Percentiles rank a stretch among this genome's conserved stretches.
Conservation (phyloP, 2,797 vertebrate genomes). For the Acestrorhynchus altus region DNA sequence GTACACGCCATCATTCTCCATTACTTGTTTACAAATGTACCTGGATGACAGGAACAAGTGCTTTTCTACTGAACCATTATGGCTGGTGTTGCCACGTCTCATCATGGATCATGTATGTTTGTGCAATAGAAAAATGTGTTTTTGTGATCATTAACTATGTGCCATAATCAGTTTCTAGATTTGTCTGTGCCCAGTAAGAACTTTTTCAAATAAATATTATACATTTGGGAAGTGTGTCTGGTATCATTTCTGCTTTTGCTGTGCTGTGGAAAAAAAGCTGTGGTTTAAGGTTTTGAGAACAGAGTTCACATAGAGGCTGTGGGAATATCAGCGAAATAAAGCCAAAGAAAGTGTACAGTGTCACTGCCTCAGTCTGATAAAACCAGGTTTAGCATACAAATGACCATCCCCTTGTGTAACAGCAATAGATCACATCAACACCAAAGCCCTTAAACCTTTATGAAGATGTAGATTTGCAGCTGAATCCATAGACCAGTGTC, state of each 20-base stretch:
- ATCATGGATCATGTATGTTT: constrained; percentile 58
- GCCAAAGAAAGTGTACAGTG: background rate
- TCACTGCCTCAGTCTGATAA: background rate
- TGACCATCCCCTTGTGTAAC: background rate
- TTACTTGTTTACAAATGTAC: constrained; percentile 71
- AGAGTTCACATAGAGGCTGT: background rate
- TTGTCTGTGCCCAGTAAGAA: constrained; percentile 63
- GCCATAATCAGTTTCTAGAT: constrained; percentile 62
- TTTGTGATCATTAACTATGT: constrained; percentile 63
- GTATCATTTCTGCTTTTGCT: constrained; percentile 47
- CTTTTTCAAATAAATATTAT: constrained; percentile 81
- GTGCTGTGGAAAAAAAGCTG: background rate
- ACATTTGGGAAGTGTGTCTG: constrained; percentile 57
- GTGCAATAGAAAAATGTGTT: constrained; percentile 42
- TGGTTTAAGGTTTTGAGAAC: background rate
- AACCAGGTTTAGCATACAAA: background rate
- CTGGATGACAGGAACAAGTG: constrained; percentile 71
- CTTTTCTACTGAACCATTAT: constrained; percentile 73
- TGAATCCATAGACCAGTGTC: background rate
- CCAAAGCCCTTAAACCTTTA: background rate
- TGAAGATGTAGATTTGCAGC: background rate
- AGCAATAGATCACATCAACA: background rate
- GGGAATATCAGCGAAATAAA: background rate
- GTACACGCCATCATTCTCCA: constrained; percentile 54
- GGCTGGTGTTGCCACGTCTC: constrained; percentile 56